Percentiles rank a stretch among this genome's conserved stretches.
Evolutionary conservation across 2,113 vertebrate species (phyloP).

Genomic region (Pseudonaja textilis): DNA sequence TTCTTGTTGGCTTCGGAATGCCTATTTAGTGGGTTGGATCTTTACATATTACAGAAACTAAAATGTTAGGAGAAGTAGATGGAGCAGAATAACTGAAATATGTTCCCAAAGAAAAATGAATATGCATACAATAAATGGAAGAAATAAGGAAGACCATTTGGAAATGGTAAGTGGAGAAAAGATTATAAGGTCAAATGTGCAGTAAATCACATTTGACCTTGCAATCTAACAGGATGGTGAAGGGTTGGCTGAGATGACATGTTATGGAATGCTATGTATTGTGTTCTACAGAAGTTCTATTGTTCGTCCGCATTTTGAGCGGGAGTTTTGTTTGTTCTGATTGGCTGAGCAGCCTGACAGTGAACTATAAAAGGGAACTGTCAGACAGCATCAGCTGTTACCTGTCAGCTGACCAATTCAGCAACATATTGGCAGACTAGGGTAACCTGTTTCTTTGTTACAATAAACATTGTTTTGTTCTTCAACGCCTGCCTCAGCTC

Average conservation of each 20-base stretch:
- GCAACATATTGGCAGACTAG: too few relatives aligned
- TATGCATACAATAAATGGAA: background rate
- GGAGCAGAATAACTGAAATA: background rate
- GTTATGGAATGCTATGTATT: background rate
- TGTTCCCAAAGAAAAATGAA: background rate
- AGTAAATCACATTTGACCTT: background rate
- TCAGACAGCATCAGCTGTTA: too few relatives aligned
- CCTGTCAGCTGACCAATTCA: too few relatives aligned
- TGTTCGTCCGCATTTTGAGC: too few relatives aligned
- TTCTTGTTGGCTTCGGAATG: background rate
- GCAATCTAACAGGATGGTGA: background rate
- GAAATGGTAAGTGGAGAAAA: background rate
- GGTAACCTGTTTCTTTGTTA: too few relatives aligned
- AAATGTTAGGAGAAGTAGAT: background rate
- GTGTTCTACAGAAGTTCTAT: too few relatives aligned
- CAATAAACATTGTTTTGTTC: too few relatives aligned
- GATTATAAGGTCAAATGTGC: background rate
- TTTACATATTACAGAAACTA: background rate
- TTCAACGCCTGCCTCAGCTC: too few relatives aligned
- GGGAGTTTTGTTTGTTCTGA: too few relatives aligned
- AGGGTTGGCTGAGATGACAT: background rate
- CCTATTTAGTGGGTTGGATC: background rate
- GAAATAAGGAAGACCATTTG: slow-evolving; percentile 27
- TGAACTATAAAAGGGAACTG: too few relatives aligned
- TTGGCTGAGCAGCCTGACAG: too few relatives aligned